Conservation (phyloP, 2,797 vertebrate species). For the Lophura swinhoii region DNA sequence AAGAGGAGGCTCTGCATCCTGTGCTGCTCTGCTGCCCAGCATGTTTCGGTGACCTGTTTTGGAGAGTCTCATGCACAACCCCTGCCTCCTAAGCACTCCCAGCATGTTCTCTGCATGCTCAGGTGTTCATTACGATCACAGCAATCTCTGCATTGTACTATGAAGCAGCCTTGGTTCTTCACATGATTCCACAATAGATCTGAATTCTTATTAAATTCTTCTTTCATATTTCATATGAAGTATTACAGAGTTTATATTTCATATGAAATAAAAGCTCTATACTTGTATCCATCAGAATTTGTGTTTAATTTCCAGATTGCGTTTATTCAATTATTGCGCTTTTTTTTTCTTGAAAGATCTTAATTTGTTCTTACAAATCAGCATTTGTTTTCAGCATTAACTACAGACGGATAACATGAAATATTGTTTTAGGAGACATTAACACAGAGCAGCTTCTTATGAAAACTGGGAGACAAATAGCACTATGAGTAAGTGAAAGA, state of each 20-base stretch:
- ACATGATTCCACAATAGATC: not conserved
- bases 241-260: no score
- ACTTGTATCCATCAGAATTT: not conserved
- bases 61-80: not conserved
- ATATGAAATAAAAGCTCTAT: not conserved
- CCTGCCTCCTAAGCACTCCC: not conserved
- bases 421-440: not conserved
- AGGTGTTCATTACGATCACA: not conserved
- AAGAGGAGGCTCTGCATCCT: not conserved
- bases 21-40: not conserved
- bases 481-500: slow-evolving; percentile 4
- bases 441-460: slow-evolving; percentile 14
- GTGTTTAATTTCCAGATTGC: not conserved
- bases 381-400: not conserved
- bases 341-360: not conserved
- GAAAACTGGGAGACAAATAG: slow-evolving; percentile 27
- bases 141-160: not conserved
- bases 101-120: rapidly evolving
- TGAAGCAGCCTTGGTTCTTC: not conserved
- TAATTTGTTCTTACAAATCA: not conserved
- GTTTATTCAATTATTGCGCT: not conserved
- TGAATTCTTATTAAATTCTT: not conserved
- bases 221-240: not conserved
- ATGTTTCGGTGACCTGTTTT: not conserved
- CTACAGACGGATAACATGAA: not conserved